These are phyloP conservation scores for Scaptomyza parva DNA, from an alignment of 2,888 invertebrate genomes.

Conservation along the genomic window DNA sequence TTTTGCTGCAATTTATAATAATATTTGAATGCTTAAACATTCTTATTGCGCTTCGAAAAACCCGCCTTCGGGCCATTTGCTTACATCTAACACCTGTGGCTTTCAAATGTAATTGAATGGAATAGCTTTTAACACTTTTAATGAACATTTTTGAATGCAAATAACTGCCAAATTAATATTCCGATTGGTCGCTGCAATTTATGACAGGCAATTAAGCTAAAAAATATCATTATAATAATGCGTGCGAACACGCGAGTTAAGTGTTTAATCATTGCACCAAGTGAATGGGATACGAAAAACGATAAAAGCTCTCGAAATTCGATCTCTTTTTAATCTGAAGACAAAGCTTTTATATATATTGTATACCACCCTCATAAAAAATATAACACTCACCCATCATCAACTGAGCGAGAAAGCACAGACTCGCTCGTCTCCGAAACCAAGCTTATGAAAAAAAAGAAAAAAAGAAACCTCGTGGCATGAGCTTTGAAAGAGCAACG, in stretches of 20 bases:
- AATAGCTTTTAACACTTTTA: slow-evolving; percentile 71
- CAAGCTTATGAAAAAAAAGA: slow-evolving; percentile 48
- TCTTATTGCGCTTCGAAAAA: neutral
- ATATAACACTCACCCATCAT: slow-evolving; percentile 1
- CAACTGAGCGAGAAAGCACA: slow-evolving; percentile 20
- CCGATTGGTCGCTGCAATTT: slow-evolving; percentile 33
- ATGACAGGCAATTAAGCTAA: slow-evolving; percentile 55
- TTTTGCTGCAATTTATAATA: slow-evolving; percentile 55
- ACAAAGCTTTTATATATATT: slow-evolving; percentile 16
- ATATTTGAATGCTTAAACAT: slow-evolving; percentile 41
- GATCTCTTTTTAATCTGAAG: slow-evolving; percentile 30
- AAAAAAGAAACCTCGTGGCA: slow-evolving; percentile 12
- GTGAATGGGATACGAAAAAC: neutral
- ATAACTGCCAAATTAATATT: slow-evolving; percentile 34
- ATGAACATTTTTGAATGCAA: slow-evolving; percentile 47
- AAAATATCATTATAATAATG: slow-evolving; percentile 18
- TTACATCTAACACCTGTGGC: slow-evolving; percentile 56
- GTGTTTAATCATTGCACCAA: slow-evolving; percentile 16
- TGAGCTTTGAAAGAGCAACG: slow-evolving; percentile 50
- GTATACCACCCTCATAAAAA: slow-evolving; percentile 43
- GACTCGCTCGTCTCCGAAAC: slow-evolving; percentile 33
- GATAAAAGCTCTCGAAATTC: slow-evolving; percentile 33
- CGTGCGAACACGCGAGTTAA: slow-evolving; percentile 5
- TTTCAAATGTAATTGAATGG: slow-evolving; percentile 21
- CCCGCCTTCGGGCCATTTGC: neutral